Evolutionary conservation across 2,888 invertebrate species (phyloP).

Genomic region (Prenolepis imparis): DNA sequence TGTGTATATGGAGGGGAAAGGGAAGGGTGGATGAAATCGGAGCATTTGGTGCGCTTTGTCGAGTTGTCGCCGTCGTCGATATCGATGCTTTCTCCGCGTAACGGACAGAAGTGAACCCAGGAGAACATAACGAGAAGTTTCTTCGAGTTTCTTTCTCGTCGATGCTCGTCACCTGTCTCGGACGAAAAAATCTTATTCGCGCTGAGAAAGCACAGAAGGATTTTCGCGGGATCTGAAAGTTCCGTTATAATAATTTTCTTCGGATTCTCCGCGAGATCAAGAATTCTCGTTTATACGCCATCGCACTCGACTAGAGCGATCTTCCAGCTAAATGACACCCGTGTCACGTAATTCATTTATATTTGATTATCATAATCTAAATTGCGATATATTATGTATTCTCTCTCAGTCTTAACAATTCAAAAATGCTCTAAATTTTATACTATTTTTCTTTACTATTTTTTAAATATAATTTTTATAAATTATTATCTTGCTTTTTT

Average conservation of each 20-base stretch:
- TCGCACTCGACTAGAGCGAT: neutral
- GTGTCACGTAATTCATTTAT: neutral
- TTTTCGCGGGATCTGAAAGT: slow-evolving; percentile 43
- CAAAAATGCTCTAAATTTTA: neutral
- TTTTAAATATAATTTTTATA: neutral
- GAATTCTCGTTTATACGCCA: slow-evolving; percentile 14
- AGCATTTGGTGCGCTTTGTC: slow-evolving; percentile 65
- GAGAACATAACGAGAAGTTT: slow-evolving; percentile 66
- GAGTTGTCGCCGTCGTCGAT: slow-evolving; percentile 56
- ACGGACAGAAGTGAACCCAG: slow-evolving; percentile 56
- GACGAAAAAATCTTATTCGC: slow-evolving; percentile 57
- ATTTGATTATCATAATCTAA: neutral
- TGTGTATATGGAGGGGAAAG: neutral
- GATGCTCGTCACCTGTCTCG: slow-evolving; percentile 32
- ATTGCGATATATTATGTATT: neutral
- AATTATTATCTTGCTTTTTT: neutral
- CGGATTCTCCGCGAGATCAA: neutral
- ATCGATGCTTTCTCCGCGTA: slow-evolving; percentile 66
- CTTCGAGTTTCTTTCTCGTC: slow-evolving; percentile 21
- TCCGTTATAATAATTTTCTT: slow-evolving; percentile 58
- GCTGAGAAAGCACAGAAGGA: slow-evolving; percentile 26
- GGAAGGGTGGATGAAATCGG: neutral
- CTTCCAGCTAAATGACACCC: neutral
- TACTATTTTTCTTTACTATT: neutral
- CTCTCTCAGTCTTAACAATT: neutral